Evolutionary conservation across 1,140 invertebrate species (phyloP).

Genomic region (Steinernema khuongi): DNA sequence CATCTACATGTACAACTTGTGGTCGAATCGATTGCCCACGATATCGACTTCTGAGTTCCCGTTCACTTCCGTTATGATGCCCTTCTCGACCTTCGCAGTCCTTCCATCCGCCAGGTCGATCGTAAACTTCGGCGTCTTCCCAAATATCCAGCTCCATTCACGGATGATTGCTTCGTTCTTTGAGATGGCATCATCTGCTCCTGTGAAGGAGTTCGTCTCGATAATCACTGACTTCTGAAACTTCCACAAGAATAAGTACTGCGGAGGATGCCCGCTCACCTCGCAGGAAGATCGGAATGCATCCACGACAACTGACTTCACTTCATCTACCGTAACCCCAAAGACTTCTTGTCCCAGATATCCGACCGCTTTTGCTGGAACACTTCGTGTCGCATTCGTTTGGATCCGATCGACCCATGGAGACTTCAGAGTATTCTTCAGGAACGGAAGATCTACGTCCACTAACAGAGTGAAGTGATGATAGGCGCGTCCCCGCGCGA

Average conservation of each 20-base stretch:
- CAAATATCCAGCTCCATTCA: constrained; percentile 50
- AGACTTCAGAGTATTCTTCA: constrained; percentile 43
- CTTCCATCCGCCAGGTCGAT: no score
- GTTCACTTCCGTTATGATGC: no score
- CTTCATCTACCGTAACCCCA: constrained; percentile 18
- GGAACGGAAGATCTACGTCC: constrained; percentile 35
- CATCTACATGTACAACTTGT: no score
- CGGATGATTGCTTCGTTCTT: constrained; percentile 32
- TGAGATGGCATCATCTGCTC: constrained; percentile 24
- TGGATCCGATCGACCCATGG: constrained; percentile 40
- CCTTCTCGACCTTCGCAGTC: no score
- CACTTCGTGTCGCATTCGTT: constrained; percentile 53
- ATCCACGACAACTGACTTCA: constrained; percentile 30
- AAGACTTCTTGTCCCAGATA: constrained; percentile 39
- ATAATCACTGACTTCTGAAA: no score
- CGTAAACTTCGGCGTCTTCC: constrained; percentile 49
- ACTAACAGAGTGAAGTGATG: constrained; percentile 55
- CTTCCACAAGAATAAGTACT: no score
- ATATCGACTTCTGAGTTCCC: no score
- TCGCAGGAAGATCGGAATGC: constrained; percentile 33
- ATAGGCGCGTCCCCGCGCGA: constrained; percentile 47
- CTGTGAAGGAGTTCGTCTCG: no score
- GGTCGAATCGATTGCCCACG: no score
- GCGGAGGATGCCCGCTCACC: no score
- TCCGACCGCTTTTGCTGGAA: constrained; percentile 48